Base-by-base conservation (phyloP, 2,113 vertebrate genomes). In the Zosterops japonicus region DNA sequence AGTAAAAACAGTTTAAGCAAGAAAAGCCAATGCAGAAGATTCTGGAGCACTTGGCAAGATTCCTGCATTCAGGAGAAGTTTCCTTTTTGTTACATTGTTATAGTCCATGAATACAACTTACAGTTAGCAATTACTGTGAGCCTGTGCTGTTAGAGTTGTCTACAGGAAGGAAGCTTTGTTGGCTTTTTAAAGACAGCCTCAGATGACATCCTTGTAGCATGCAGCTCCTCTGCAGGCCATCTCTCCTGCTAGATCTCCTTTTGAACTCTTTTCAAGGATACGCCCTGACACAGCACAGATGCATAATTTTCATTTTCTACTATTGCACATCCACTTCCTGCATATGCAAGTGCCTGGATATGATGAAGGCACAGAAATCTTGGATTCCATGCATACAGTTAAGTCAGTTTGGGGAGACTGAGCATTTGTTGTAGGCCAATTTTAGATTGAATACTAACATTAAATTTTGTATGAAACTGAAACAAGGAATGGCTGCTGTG, bases 391-490 rank as follows among this genome's bases (percentile, higher is more conserved):
- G 6, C 3, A 2, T 22, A 1, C 12, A 23, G 9, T 46, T 44
- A 75, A 67, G 42, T 18, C 39, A 39, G 0, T 64, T 0, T 50
- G 27, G 24, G 23, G 14, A 67, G 18, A 55, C 25, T 29, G 56
- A 63, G 21, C 0, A 0, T 87, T 57, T 44, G 7, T 59, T 56
- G 11, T 47, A 33, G 64, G 65, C n/a, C 59, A 20, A 5, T 35
- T 91, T 87, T 67, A 65, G 12, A 35, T 61, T 76, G 81, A 68
- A 67, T 42, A 39, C 14, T 6, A 50, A 25, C 15, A 9, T 80
- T 64, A 67, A 41, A 61, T 67, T 92, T 91, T 47, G 19, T 14
- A 5, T 36, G 28, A 60, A 83, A 67, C 20, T 47, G 25, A 79
- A 78, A 35, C 39, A 77, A 81, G 28, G 6, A 83, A 52, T 33